Evolutionary conservation across 2,113 vertebrate species (phyloP).

Genomic region (Aegypius monachus): DNA sequence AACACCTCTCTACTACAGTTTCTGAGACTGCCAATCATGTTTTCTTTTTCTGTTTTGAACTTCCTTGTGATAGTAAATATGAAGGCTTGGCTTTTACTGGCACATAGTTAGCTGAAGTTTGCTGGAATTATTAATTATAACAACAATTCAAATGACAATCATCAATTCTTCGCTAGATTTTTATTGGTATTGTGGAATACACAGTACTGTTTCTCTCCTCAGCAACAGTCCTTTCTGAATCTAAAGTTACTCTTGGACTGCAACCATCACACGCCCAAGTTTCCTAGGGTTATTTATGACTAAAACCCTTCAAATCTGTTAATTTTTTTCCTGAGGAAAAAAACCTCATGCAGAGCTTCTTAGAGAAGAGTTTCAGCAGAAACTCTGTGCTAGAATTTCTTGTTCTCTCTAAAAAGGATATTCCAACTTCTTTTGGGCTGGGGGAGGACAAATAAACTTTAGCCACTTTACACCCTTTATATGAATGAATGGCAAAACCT

Average conservation of each 20-base stretch:
- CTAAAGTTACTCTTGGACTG: not conserved
- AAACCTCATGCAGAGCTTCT: not conserved
- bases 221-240: not conserved
- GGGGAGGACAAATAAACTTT: not conserved
- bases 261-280: not conserved
- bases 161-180: not conserved
- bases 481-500: not conserved
- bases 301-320: not conserved
- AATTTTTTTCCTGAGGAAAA: not conserved
- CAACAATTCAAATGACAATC: not conserved
- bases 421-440: not conserved
- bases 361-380: not conserved
- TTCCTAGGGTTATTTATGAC: not conserved
- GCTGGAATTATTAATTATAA: not conserved
- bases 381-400: not conserved
- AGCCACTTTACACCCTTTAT: not conserved
- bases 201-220: not conserved
- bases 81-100: not conserved
- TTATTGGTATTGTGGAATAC: not conserved
- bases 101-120: not conserved
- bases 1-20: not conserved
- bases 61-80: not conserved
- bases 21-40: not conserved
- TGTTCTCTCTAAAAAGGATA: not conserved
- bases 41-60: not conserved